Evolutionary conservation across 2,888 invertebrate species (phyloP).

Genomic region (Tipula confusa): DNA sequence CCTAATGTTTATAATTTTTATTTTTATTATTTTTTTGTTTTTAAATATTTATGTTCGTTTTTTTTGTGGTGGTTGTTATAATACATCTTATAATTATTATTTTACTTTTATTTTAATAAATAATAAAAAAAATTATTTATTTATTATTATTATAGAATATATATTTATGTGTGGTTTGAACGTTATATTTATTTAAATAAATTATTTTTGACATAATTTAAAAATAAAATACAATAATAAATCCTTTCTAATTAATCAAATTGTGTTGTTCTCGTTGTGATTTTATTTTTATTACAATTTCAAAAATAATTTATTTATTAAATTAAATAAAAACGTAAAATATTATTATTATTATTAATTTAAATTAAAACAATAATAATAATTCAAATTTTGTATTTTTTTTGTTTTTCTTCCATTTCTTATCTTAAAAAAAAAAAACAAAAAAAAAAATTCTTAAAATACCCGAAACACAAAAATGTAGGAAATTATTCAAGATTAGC

Average conservation of each 20-base stretch:
- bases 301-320: constrained; percentile 25
- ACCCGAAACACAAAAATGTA: constrained; percentile 45
- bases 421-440: no score
- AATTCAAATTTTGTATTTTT: constrained; percentile 25
- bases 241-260: neutral
- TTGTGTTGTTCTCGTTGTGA: neutral
- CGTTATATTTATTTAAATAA: neutral
- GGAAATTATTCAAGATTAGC: constrained; percentile 96
- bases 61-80: constrained; percentile 12
- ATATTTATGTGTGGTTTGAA: constrained; percentile 14
- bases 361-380: constrained; percentile 12
- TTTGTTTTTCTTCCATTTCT: constrained; percentile 20
- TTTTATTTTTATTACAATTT: neutral
- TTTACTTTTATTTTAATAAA: neutral
- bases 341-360: constrained; percentile 14
- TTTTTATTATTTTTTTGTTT: neutral
- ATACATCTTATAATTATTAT: neutral
- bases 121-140: neutral
- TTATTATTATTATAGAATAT: neutral
- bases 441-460: constrained; percentile 28
- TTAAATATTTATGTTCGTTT: neutral
- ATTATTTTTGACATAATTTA: neutral
- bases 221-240: no score
- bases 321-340: neutral
- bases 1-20: neutral